Percentiles rank a stretch among this genome's conserved stretches.
Evolutionary conservation across 2,797 vertebrate genomes (phyloP).

Genomic region (Pelobates cultripes): DNA sequence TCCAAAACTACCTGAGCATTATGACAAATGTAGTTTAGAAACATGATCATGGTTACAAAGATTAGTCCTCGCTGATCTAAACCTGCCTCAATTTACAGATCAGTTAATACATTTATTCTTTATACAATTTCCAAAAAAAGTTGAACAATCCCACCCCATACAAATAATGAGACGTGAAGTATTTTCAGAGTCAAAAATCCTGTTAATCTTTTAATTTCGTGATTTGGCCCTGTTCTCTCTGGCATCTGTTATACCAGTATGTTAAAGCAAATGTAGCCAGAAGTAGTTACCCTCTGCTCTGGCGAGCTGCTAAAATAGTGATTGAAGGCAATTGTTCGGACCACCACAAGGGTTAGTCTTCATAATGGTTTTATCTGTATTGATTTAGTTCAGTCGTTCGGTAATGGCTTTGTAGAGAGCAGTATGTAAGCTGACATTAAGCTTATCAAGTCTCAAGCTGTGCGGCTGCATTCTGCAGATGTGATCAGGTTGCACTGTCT

Average conservation of each 20-base stretch:
- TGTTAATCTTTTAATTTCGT: not conserved
- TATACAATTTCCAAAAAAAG: too few species aligned
- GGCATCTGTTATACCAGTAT: constrained; percentile 6
- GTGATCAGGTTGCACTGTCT: not conserved
- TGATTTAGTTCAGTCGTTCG: constrained; percentile 2
- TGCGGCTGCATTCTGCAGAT: not conserved
- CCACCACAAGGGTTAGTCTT: constrained; percentile 2
- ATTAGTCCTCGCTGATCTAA: too few species aligned
- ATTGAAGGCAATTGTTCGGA: constrained; percentile 9
- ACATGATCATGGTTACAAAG: too few species aligned
- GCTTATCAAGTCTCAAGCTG: constrained; percentile 1
- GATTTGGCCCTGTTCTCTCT: not conserved
- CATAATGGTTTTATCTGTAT: constrained; percentile 8
- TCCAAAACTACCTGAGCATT: too few species aligned
- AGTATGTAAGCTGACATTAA: constrained; percentile 11
- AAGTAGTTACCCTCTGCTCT: not conserved
- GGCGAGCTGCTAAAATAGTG: constrained; percentile 10
- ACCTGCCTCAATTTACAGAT: too few species aligned
- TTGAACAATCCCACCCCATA: too few species aligned
- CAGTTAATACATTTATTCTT: too few species aligned
- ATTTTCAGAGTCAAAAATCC: too few species aligned
- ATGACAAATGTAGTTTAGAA: too few species aligned
- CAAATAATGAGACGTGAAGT: too few species aligned
- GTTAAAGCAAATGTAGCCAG: not conserved
- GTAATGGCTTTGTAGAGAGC: constrained; percentile 14